These are phyloP conservation scores for Chaetoderma sp. DNA, from an alignment of 2,888 invertebrate species.

Conservation along the genomic window DNA sequence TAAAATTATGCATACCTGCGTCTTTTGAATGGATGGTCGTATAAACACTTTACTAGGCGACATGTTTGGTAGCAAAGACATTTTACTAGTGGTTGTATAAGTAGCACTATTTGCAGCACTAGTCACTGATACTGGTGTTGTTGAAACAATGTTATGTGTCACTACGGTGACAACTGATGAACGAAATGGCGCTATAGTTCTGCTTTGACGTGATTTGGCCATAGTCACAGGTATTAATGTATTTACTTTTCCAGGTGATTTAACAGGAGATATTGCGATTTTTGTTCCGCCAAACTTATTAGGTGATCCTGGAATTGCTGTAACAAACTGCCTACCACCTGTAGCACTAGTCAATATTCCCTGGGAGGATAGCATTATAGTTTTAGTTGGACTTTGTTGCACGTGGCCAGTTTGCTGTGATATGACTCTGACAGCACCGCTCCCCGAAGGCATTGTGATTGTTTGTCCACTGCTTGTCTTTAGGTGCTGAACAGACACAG, in stretches of 20 bases:
- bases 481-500: not conserved
- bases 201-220: conserved; percentile 79
- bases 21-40: no score
- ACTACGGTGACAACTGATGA: no score
- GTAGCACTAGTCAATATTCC: conserved; percentile 58
- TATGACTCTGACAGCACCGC: conserved; percentile 17
- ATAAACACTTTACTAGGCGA: no score
- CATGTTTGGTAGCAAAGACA: no score
- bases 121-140: conserved; percentile 61
- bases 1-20: no score
- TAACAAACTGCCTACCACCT: conserved; percentile 47
- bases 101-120: conserved; percentile 37
- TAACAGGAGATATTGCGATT: conserved; percentile 65
- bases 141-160: no score
- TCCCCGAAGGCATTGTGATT: not conserved
- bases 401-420: conserved; percentile 8
- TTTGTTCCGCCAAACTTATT: conserved; percentile 51
- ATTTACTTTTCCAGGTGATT: conserved; percentile 73
- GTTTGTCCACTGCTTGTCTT: not conserved
- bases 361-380: conserved; percentile 77
- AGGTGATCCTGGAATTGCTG: conserved; percentile 51
- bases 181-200: no score
- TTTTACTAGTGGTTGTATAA: conserved; percentile 41
- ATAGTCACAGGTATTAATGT: conserved; percentile 72
- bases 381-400: conserved; percentile 71